These are phyloP conservation scores for Orycteropus afer DNA, from an alignment of 2,113 vertebrate species.

Conservation along the genomic window DNA sequence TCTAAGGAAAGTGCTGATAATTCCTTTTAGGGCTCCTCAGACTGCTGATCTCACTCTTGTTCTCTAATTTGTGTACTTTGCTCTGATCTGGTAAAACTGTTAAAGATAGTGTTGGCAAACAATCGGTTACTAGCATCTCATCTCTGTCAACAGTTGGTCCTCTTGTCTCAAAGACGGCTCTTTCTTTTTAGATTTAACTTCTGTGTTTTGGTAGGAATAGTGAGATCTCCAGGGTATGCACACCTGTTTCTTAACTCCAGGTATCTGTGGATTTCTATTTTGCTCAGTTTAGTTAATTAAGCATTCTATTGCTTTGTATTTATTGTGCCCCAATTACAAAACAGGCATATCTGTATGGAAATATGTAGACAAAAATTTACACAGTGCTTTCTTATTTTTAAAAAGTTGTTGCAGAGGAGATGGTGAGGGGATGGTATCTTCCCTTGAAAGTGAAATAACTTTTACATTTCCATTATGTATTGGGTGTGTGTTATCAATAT, in stretches of 20 bases:
- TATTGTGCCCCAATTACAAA: not conserved
- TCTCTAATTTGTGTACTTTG: conserved; percentile 25
- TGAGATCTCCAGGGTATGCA: not conserved
- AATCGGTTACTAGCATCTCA: not conserved
- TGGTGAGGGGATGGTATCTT: not conserved
- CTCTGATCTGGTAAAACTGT: conserved; percentile 22
- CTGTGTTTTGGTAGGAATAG: not conserved
- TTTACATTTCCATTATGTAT: not conserved
- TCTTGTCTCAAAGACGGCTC: not conserved
- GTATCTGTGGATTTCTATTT: not conserved
- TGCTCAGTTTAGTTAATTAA: not conserved
- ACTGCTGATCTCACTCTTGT: not conserved
- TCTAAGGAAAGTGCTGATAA: not conserved
- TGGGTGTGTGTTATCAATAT: not conserved
- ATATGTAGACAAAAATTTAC: not conserved
- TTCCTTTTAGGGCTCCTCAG: not conserved
- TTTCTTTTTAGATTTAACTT: not conserved
- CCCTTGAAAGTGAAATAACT: conserved; percentile 4
- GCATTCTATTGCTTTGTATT: not conserved
- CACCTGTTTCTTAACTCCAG: not conserved
- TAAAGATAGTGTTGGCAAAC: conserved; percentile 18
- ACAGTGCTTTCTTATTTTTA: not conserved
- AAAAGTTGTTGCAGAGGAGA: not conserved
- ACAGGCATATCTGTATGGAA: not conserved
- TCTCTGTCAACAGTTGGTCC: not conserved